Evolutionary conservation across 92 coral and sea anemone species (phyloP).

Genomic region (Siderastrea siderea): DNA sequence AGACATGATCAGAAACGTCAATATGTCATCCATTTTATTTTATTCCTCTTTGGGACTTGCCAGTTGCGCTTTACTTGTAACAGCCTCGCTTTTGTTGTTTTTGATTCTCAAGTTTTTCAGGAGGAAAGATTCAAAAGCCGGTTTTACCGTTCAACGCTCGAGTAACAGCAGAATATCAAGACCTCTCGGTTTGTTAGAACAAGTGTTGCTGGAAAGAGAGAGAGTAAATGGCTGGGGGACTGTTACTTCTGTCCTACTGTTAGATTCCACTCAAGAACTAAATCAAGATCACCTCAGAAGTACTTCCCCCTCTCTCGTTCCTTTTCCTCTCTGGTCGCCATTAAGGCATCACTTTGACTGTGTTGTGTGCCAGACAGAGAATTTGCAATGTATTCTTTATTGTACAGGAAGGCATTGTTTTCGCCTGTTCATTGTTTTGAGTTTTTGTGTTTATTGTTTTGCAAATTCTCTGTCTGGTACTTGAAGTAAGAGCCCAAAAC

Average conservation of each 20-base stretch:
- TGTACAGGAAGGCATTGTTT: too few species aligned
- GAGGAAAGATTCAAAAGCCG: not conserved
- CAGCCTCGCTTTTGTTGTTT: not conserved
- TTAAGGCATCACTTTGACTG: too few species aligned
- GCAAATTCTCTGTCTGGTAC: too few species aligned
- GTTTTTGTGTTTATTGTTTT: too few species aligned
- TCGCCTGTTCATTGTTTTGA: too few species aligned
- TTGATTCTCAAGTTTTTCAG: not conserved
- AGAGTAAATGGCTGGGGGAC: slow-evolving; percentile 44
- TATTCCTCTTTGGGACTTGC: not conserved
- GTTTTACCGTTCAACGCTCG: not conserved
- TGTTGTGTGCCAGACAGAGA: too few species aligned
- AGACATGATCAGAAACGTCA: not conserved
- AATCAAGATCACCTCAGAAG: slow-evolving; percentile 15
- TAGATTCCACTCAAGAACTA: slow-evolving; percentile 41
- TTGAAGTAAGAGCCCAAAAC: too few species aligned
- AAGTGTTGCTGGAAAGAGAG: slow-evolving; percentile 43
- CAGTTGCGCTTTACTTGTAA: not conserved
- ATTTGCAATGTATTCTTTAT: too few species aligned
- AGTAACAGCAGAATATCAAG: slow-evolving; percentile 14
- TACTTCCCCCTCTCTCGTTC: too few species aligned
- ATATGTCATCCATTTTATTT: not conserved
- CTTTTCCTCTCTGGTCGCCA: too few species aligned
- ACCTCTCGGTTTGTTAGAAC: slow-evolving; percentile 31
- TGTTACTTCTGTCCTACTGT: slow-evolving; percentile 40